Evolutionary conservation across 1,140 invertebrate genomes (phyloP).

Genomic region (Arion vulgaris): DNA sequence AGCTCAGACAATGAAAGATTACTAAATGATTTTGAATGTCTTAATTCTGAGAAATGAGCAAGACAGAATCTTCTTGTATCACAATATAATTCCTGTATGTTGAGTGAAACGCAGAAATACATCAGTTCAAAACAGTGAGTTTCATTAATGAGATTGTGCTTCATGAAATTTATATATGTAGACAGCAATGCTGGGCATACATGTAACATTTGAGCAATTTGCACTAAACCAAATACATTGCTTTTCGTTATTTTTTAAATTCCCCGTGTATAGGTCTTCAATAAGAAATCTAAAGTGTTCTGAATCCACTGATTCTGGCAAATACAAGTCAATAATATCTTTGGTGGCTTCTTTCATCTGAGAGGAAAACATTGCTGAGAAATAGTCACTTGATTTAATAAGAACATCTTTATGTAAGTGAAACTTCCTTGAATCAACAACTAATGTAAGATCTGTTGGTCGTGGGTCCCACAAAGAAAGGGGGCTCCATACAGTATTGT

Average conservation of each 20-base stretch:
- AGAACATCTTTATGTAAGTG: constrained; percentile 34
- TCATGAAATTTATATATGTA: constrained; percentile 19
- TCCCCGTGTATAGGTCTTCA: constrained; percentile 16
- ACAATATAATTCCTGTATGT: constrained; percentile 20
- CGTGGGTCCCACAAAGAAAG: not conserved
- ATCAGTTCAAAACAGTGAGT: constrained; percentile 13
- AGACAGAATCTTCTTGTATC: constrained; percentile 7
- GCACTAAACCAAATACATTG: constrained; percentile 14
- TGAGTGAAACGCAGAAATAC: not conserved
- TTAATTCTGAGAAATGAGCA: constrained; percentile 5
- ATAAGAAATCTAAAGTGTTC: constrained; percentile 25
- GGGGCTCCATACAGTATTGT: not conserved
- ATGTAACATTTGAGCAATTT: constrained; percentile 18
- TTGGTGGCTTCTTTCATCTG: constrained; percentile 26
- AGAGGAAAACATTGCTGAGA: constrained; percentile 32
- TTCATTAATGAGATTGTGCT: not conserved
- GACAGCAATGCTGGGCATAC: not conserved
- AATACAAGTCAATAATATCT: constrained; percentile 5
- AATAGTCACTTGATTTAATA: constrained; percentile 9
- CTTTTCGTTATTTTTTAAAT: not conserved
- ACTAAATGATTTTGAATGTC: not conserved
- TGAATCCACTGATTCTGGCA: not conserved
- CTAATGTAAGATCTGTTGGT: constrained; percentile 26
- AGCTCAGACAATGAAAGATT: not conserved
- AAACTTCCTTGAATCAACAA: constrained; percentile 1